Conservation (phyloP, 2,888 invertebrate species). For the Melanophora roralis region DNA sequence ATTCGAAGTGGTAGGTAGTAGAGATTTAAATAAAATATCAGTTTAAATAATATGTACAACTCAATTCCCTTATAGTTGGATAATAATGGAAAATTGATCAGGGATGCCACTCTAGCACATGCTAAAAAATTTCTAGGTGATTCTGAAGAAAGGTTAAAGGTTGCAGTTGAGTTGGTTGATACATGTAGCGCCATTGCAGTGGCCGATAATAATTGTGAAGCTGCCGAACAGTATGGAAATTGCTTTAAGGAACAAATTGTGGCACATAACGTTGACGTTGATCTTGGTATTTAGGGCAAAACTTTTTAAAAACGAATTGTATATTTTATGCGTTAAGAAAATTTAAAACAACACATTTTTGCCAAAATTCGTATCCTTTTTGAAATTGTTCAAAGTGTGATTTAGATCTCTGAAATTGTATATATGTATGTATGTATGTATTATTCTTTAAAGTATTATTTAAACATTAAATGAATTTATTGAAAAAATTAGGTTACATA, state of each 20-base stretch:
- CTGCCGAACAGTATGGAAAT: constrained; percentile 68
- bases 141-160: constrained; percentile 66
- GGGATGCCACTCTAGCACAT: constrained; percentile 62
- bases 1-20: constrained; percentile 60
- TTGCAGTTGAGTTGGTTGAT: constrained; percentile 66
- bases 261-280: constrained; percentile 64
- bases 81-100: constrained; percentile 68
- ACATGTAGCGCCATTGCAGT: constrained; percentile 65
- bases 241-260: constrained; percentile 67
- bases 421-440: no score
- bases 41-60: no score
- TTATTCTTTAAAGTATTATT: no score
- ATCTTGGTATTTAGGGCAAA: constrained; percentile 15
- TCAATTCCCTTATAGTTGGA: constrained; percentile 58
- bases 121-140: constrained; percentile 62
- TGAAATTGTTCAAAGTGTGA: no score
- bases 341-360: no score
- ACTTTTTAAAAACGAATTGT: neutral
- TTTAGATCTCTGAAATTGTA: no score
- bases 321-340: no score
- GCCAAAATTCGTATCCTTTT: no score
- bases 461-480: no score
- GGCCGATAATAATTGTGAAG: constrained; percentile 70
- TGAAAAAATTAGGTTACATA: no score
- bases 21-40: neutral